A percentile compares a stretch with the other conserved stretches of the same genome.
Evolutionary conservation across 2,113 vertebrate species (phyloP).

Genomic region (Stegastes partitus): DNA sequence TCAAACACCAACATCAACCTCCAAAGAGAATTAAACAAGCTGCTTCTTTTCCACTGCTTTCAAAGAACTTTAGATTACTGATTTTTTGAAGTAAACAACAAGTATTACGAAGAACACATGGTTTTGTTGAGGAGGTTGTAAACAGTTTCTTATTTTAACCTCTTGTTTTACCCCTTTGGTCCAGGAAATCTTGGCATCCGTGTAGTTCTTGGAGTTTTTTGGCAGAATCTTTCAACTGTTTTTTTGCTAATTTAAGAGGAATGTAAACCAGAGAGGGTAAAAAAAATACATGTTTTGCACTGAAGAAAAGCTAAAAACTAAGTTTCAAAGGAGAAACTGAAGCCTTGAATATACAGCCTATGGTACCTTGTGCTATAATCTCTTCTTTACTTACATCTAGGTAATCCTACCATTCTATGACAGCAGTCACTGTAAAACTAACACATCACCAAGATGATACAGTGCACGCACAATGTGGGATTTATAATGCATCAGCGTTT

Average conservation of each 20-base stretch:
- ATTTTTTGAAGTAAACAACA: constrained; percentile 19
- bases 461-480: background rate
- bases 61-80: constrained; percentile 22
- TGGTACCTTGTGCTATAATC: background rate
- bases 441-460: background rate
- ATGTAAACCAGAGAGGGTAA: background rate
- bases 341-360: background rate
- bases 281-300: background rate
- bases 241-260: background rate
- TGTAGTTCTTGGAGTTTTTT: constrained; percentile 2
- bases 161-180: background rate
- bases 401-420: background rate
- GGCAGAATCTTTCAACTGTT: background rate
- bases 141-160: background rate
- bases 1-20: constrained; percentile 64
- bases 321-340: background rate
- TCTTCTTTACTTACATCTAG: background rate
- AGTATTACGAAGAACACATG: background rate
- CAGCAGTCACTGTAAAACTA: background rate
- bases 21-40: constrained; percentile 34
- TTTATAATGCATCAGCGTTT: background rate
- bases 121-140: background rate
- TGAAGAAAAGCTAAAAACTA: constrained; percentile 3
- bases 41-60: constrained; percentile 26
- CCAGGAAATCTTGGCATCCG: constrained; percentile 7